phyloP scores from a whole-genome alignment of 2,888 invertebrate species.

The Lycophotia porphyrea region DNA sequence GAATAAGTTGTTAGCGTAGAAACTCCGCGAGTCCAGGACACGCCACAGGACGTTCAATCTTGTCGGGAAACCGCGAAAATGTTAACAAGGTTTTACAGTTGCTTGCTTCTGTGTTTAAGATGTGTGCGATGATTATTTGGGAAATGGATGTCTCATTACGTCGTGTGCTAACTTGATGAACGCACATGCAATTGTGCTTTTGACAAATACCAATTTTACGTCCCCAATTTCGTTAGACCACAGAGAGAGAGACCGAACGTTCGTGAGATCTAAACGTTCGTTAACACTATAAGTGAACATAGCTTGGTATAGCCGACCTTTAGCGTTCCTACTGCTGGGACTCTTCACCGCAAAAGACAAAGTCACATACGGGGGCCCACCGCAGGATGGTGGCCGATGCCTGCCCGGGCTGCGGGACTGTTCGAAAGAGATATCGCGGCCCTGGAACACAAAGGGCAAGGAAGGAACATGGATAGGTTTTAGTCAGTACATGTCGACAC shows the following conservation, averaged over 20 bases:
- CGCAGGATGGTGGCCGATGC: too few species aligned
- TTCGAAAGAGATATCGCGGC: too few species aligned
- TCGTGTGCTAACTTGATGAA: background rate
- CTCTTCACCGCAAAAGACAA: background rate
- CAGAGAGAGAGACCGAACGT: too few species aligned
- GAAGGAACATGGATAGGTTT: too few species aligned
- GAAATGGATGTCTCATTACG: background rate
- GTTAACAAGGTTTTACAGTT: conserved; percentile 31
- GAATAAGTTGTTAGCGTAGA: conserved; percentile 53
- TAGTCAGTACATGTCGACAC: too few species aligned
- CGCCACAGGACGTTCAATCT: conserved; percentile 45
- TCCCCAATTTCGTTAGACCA: background rate
- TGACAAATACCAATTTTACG: background rate
- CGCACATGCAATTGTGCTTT: background rate
- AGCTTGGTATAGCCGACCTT: background rate
- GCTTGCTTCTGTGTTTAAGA: background rate
- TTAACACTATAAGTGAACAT: background rate
- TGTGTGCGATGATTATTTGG: background rate
- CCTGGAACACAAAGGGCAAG: too few species aligned
- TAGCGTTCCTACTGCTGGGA: background rate
- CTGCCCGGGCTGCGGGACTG: too few species aligned
- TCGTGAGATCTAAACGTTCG: background rate
- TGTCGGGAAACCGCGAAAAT: conserved; percentile 38
- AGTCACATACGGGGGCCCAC: background rate
- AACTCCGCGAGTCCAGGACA: conserved; percentile 33